phyloP scores from a whole-genome alignment of 2,113 vertebrate species.

The Microtus pennsylvanicus region DNA sequence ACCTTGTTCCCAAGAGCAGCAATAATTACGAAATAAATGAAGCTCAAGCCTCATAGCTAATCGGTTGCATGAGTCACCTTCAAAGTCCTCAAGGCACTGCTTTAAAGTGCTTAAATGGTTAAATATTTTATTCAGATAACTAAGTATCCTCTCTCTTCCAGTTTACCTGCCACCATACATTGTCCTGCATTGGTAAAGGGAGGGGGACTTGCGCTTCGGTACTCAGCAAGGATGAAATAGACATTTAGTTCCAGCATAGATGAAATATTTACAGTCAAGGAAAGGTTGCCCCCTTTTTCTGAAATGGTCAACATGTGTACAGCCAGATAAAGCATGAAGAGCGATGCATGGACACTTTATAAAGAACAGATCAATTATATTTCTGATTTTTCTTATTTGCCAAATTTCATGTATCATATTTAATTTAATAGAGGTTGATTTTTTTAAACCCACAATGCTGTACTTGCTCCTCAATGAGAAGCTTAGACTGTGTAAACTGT shows the following conservation, averaged over 20 bases:
- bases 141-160: background rate
- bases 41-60: background rate
- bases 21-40: constrained; percentile 18
- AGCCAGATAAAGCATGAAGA: background rate
- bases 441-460: background rate
- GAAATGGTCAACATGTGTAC: background rate
- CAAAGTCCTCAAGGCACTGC: background rate
- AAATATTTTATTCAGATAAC: background rate
- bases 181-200: background rate
- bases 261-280: background rate
- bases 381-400: background rate
- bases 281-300: background rate
- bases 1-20: background rate
- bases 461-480: background rate
- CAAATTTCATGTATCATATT: background rate
- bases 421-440: background rate
- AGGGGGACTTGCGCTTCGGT: background rate
- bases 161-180: background rate
- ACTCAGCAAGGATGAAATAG: background rate
- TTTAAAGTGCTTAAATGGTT: background rate
- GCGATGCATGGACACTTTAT: background rate
- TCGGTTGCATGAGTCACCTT: background rate
- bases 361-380: background rate
- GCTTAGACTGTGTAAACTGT: background rate
- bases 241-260: background rate